Evolutionary conservation across 2,113 vertebrate genomes (phyloP), one percentile per base, ranked within the genome.

Genomic region (Ariopsis seemanni): DNA sequence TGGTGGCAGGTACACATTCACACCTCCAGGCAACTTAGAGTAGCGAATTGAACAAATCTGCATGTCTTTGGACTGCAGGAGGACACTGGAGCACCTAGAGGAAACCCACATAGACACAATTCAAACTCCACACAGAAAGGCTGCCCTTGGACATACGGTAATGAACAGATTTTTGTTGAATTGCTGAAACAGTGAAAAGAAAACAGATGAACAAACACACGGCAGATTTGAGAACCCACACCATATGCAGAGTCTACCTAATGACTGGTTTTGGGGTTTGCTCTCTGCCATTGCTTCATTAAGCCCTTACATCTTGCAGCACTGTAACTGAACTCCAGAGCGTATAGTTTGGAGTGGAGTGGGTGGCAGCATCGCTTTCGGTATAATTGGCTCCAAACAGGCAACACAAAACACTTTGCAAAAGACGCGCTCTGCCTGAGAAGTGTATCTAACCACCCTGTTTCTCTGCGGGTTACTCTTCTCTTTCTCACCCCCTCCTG

Each of bases 231-330:
- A 82, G 83, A 82, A 57, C 30, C 67, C 27, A 15, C 50, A 85
- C n/a, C 85, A 85, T 87, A 89, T 89, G 85, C 71, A 75, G 42
- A 2, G 53, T 48, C 30, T 53, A 83, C 57, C 62, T 85, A 90
- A 90, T 87, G 86, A 27, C 84, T 67, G 62, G 78, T 65, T 72
- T 82, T 85, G 74, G 69, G 62, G 69, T 62, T 55, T 86, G 71
- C 77, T 69, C 67, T 77, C 50, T 80, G 48, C 85, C 74, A 57
- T 85, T 77, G 86, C 84, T 88, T 85, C 83, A 89, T 74, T 88
- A 89, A 84, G 81, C 69, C 11, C 9, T 69, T 57, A 52, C 27
- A 80, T 62, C 89, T 87, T 50, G 9, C 34, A 55, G 81, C 86
- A 48, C 62, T 85, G 86, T 82, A 57, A 63, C 17, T 74, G 63